Conservation (phyloP, 1,140 invertebrate genomes). For the Leptopilina clavipes region DNA sequence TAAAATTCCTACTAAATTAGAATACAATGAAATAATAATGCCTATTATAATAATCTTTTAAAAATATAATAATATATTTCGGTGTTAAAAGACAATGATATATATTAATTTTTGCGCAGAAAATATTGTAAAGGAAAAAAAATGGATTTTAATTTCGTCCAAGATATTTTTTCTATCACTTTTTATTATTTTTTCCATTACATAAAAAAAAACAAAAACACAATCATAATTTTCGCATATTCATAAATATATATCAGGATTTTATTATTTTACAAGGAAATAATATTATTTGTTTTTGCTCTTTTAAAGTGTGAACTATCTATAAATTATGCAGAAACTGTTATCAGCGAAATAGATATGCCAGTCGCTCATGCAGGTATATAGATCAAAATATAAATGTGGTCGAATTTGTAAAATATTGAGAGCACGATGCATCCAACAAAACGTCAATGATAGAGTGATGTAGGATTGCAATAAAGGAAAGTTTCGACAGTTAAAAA, state of each 20-base stretch:
- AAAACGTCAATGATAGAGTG: neutral
- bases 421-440: neutral
- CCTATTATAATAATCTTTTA: too few relatives aligned
- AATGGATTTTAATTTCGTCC: too few relatives aligned
- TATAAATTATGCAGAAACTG: neutral
- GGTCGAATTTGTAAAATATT: neutral
- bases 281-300: neutral
- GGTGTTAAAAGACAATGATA: too few relatives aligned
- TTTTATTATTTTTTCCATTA: too few relatives aligned
- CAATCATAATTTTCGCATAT: neutral
- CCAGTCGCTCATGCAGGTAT: neutral
- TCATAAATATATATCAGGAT: neutral
- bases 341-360: constrained; percentile 7
- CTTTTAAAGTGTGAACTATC: constrained; percentile 7
- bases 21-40: too few relatives aligned
- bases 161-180: too few relatives aligned
- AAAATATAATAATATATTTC: too few relatives aligned
- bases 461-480: neutral
- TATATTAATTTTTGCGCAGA: too few relatives aligned
- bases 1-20: too few relatives aligned
- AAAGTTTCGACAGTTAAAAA: neutral
- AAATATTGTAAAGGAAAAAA: too few relatives aligned
- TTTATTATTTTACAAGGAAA: neutral
- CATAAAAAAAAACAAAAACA: too few relatives aligned
- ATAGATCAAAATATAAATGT: neutral